Base-by-base conservation (phyloP, 2,888 invertebrate genomes). In the Sarcophaga subvicina region DNA sequence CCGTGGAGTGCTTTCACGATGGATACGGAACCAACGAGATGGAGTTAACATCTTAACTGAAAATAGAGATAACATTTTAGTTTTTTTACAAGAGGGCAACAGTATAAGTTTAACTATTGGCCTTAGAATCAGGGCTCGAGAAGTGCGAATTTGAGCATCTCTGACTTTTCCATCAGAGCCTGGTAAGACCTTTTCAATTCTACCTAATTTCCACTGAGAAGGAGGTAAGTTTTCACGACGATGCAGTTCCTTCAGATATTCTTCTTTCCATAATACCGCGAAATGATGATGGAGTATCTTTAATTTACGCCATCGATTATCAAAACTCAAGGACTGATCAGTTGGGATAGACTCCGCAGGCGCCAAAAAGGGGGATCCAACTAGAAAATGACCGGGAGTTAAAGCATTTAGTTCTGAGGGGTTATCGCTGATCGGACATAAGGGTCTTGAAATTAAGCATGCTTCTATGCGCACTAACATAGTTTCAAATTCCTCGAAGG, bases 371-470 rank as follows among this genome's bases (percentile, higher is more conserved):
- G 12, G 66, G 62, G 78, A 25, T 10, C 72, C 66, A 14, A 80
- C 25, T 4, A 73, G 25, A 70, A 75, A 82, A n/a, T 62, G 76
- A 25, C 63, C 81, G 2, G 75, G 75, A 11, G 67, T 81, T 6
- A 81, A 45, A 20, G 60, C 60, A 17, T 49, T 59, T 11, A 75
- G 37, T 37, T 77, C 37, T 10, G 5, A 3, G 10, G 69, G 67
- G 22, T 77, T 11, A 3, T 67, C 67, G 2, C 59, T 77, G n/a
- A 27, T 17, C 10, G 77, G 59, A 60, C 77, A 59, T 11, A 77
- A 20, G 14, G 60, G 77, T 12, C 77, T 66, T 2, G 77, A 77
- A 14, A 59, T 77, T 5, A 77, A 12, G 47, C 77, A 77, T 12
- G 67, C 27, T n/a, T 77, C 59, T 8, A 77, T 67, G n/a, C 66